Base-by-base conservation (phyloP, 2,797 vertebrate species). In the Phoebastria nigripes region DNA sequence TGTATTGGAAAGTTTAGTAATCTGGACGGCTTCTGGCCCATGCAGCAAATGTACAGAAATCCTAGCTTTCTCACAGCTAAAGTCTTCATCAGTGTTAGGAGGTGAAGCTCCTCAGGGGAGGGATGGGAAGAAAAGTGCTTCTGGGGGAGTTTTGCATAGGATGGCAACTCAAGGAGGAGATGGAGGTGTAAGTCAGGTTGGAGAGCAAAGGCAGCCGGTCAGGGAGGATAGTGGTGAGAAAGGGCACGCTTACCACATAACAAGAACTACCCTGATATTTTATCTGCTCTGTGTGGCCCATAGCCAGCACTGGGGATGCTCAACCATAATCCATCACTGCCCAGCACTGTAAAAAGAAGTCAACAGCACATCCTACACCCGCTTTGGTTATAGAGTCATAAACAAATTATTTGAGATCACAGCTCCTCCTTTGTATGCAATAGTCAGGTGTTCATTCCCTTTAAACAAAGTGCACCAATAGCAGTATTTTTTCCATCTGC, bases 1-100 rank as follows among this genome's bases (percentile, higher is more conserved):
- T 74, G 58, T 80, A 42, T 44, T 86, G 92, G 76, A 85, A 85
- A 94, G 74, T 95, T 92, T 63, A 94, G 96, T 80, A 52, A 77
- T 82, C 62, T 93, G 52, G 19, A 81, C 93, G 28, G 73, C 42
- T 94, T 95, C 82, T 89, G 66, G 44, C 49, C 83, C 63, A 74
- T 3, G 0, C 33, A 82, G 74, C 46, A 95, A 67, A 49, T 3
- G 3, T 29, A 44, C 24, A 70, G 54, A 74, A 90, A 87, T 71
- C 18, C 19, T 39, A 9, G 9, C 16, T 4, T 72, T 58, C 47
- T 67, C n/a, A 37, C 13, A 69, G 59, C 55, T 70, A 13, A 89
- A n/a, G 28, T 33, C 33, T 33, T 49, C 5, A 0, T 12, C 1
- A 0, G 14, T 7, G 4, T 15, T 39, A 61, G 19, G 21, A 84